Evolutionary conservation across 2,888 invertebrate species (phyloP), one percentile per base, ranked within the genome.

Genomic region (Nemoura dubitans): DNA sequence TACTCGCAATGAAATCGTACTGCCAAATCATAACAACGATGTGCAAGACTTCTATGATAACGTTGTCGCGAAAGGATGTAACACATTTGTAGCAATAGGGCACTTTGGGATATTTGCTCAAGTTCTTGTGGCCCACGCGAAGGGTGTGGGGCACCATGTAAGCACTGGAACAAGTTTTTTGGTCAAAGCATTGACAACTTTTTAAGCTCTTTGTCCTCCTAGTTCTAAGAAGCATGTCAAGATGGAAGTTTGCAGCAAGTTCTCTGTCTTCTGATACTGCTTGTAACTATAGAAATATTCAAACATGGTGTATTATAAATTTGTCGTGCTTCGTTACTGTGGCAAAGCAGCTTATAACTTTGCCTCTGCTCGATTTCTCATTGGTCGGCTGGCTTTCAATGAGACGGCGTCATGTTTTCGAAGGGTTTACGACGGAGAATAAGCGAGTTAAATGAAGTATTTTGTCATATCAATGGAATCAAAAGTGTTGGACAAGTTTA

Each of bases 241-340:
- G 30, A n/a, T n/a, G 28, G 78, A 78, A 78, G 27, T 78, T 28
- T 26, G 28, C 78, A 27, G 16, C 78, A 78, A 78, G 78, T 78
- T 59, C 59, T 59, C 59, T 59, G 59, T 59, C 59, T 59, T 21
- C 59, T 59, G 59, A 59, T 59, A 59, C 59, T 59, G 59, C 59
- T 7, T 21, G 59, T 59, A 59, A 59, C 28, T 28, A 78, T 78
- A 78, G 78, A 78, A 78, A 78, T 78, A 27, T 78, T 78, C 78
- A 78, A 59, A 78, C 78, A 78, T 78, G 78, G 78, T 78, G 78
- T 78, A 78, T 78, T 78, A 78, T 26, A 59, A 78, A 78, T 78
- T 78, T 78, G 78, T 78, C 78, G 78, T 26, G 78, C 78, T 78
- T 78, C 78, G 78, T 78, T 78, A 78, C 78, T 27, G 28, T 78